A percentile compares a stretch with the other conserved stretches of the same genome.
phyloP scores from a whole-genome alignment of 2,113 vertebrate species.

The Chiloscyllium plagiosum region DNA sequence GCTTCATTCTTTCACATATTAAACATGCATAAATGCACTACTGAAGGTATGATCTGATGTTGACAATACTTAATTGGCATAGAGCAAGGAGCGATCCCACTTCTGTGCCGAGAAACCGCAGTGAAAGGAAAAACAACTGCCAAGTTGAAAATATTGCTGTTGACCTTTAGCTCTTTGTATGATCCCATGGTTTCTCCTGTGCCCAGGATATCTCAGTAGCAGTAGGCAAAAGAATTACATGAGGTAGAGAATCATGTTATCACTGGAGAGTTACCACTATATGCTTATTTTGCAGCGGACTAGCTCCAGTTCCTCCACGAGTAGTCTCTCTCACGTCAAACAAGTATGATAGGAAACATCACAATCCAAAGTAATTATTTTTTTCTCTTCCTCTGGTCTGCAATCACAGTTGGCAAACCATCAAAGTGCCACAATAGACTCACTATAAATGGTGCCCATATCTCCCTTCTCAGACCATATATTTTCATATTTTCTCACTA shows the following conservation, averaged over 20 bases:
- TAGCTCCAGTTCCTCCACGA: background rate
- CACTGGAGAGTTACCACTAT: background rate
- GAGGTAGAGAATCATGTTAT: background rate
- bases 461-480: conserved; percentile 22
- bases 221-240: conserved; percentile 1
- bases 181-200: background rate
- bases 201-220: background rate
- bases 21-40: conserved; percentile 4
- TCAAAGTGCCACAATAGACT: background rate
- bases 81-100: background rate
- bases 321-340: background rate
- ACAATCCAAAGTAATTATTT: conserved; percentile 28
- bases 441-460: background rate
- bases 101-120: background rate
- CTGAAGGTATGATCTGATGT: background rate
- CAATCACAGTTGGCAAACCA: background rate
- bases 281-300: background rate
- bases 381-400: background rate
- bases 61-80: background rate
- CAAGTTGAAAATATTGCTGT: background rate
- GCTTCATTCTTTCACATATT: background rate
- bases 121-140: background rate
- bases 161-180: background rate
- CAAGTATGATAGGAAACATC: background rate
- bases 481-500: conserved; percentile 8